A percentile compares a stretch with the other conserved stretches of the same genome.
These are phyloP conservation scores for Channa argus DNA, from an alignment of 2,113 vertebrate species.

Conservation along the genomic window DNA sequence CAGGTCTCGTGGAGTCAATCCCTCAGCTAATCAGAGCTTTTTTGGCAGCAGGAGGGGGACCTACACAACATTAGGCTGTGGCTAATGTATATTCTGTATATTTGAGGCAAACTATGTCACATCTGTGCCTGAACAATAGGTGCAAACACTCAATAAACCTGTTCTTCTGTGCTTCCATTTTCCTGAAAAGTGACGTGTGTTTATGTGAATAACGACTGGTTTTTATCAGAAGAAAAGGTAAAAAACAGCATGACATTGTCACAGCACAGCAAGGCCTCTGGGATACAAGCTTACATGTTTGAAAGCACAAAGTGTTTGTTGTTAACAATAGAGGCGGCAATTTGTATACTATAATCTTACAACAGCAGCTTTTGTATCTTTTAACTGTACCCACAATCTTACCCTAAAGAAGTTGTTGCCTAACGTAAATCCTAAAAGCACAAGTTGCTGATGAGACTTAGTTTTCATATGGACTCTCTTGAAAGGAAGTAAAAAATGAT, in stretches of 20 bases:
- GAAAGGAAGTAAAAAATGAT: not conserved
- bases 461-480: not conserved
- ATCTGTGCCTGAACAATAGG: not conserved
- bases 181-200: not conserved
- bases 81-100: too few species aligned
- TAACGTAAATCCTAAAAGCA: too few species aligned
- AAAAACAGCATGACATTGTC: not conserved
- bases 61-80: too few species aligned
- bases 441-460: too few species aligned
- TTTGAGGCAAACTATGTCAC: too few species aligned
- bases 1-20: too few species aligned
- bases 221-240: too few species aligned
- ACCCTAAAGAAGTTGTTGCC: too few species aligned
- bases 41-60: too few species aligned
- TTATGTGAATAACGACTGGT: not conserved
- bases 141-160: not conserved
- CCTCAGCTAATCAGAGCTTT: too few species aligned
- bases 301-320: not conserved
- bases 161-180: not conserved
- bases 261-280: not conserved
- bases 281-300: not conserved
- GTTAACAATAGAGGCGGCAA: not conserved
- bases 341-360: not conserved
- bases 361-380: not conserved
- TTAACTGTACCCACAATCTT: too few species aligned